phyloP scores from a whole-genome alignment of 2,888 invertebrate genomes.

The Mesorhabditis belari region DNA sequence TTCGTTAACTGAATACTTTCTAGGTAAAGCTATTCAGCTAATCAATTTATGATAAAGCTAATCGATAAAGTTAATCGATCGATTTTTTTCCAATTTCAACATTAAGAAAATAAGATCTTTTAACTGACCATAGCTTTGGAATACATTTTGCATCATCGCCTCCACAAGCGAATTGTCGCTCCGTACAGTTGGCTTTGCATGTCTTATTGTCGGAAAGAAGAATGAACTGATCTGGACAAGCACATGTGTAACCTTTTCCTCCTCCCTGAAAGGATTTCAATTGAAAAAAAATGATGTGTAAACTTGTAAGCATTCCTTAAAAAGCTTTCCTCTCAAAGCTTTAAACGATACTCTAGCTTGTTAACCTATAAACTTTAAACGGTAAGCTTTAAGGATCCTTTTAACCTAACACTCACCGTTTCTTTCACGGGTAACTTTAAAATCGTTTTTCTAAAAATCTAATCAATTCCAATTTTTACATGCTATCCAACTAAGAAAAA shows the following conservation, averaged over 20 bases:
- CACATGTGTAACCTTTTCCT: constrained; percentile 67
- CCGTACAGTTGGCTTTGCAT: constrained; percentile 71
- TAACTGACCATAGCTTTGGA: constrained; percentile 81
- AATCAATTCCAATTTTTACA: no score
- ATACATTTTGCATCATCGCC: constrained; percentile 65
- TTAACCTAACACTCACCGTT: no score
- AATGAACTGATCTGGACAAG: constrained; percentile 89
- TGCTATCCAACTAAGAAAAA: no score
- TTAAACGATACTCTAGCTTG: no score
- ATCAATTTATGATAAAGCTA: not conserved
- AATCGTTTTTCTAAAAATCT: no score
- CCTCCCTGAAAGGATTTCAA: constrained; percentile 32
- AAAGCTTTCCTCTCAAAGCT: no score
- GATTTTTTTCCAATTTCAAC: constrained; percentile 55
- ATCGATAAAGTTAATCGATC: constrained; percentile 18
- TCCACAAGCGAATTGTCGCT: constrained; percentile 74
- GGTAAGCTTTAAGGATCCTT: no score
- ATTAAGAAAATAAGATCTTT: constrained; percentile 26
- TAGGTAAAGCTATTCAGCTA: not conserved
- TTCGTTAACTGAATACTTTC: not conserved
- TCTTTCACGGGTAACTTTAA: no score
- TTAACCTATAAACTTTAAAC: no score
- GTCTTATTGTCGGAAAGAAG: constrained; percentile 55
- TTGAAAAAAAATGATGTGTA: no score
- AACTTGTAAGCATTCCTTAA: no score